Evolutionary conservation across 2,113 vertebrate genomes (phyloP).

Genomic region (Talpa occidentalis): DNA sequence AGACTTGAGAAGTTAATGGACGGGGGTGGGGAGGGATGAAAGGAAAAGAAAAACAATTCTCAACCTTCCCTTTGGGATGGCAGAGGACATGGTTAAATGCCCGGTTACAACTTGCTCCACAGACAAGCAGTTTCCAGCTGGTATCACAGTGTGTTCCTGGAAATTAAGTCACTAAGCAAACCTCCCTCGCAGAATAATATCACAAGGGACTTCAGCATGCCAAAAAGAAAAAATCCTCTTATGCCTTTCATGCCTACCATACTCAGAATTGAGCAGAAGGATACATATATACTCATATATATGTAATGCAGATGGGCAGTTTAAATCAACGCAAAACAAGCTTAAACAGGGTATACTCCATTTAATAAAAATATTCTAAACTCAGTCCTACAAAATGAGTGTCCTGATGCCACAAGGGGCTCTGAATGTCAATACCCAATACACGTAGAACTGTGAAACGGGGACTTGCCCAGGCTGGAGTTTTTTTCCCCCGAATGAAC

Average conservation of each 20-base stretch:
- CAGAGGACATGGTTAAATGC: neutral
- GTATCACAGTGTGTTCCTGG: neutral
- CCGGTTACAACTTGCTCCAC: neutral
- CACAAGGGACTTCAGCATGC: neutral
- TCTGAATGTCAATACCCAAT: neutral
- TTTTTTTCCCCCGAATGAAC: neutral
- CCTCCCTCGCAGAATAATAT: neutral
- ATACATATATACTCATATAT: neutral
- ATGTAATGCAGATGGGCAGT: neutral
- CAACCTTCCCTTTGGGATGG: neutral
- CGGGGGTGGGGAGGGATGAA: too few relatives aligned
- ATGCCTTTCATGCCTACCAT: neutral
- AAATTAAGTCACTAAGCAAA: constrained; percentile 28
- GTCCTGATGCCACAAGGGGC: neutral
- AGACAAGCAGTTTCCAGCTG: neutral
- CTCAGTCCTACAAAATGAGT: neutral
- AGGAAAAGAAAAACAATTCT: neutral
- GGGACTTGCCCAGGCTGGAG: neutral
- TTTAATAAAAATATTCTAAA: neutral
- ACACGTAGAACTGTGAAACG: neutral
- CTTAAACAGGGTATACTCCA: neutral
- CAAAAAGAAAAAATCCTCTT: neutral
- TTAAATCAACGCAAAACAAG: constrained; percentile 28
- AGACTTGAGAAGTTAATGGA: too few relatives aligned
- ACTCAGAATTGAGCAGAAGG: neutral